Evolutionary conservation across 2,797 vertebrate genomes (phyloP), one percentile per base, ranked within the genome.

Genomic region (Varecia variegata): DNA sequence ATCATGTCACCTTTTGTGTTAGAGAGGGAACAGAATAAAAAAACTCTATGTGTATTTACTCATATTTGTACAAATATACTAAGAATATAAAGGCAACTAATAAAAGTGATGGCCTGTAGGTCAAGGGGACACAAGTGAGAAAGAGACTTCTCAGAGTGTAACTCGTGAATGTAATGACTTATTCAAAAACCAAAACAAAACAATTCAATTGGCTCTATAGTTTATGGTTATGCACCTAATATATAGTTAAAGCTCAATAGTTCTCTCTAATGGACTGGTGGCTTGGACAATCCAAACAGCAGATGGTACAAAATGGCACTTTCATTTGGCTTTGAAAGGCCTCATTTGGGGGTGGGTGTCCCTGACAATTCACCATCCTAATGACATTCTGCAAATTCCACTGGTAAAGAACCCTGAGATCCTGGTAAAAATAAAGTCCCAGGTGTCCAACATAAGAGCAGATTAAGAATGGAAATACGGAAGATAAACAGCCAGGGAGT

Each of bases 271-370:
- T 43, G 56, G 52, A 84, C n/a, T 15, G 38, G 12, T 54, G 30
- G 18, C 23, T 82, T 91, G 27, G 43, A 87, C 94, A 92, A 87
- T 58, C 30, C 38, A 79, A 96, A 92, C 3, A 92, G 14, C 18
- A 88, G 58, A 92, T 73, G 40, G 85, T 35, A 89, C n/a, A 90
- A 89, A 95, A 45, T 2, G 56, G 56, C 20, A 83, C 23, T 87
- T 80, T 74, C 83, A 30, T 93, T 88, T 96, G n/a, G 23, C 62
- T 68, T 77, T 94, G 62, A 62, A 83, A 68, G 40, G 2, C 21
- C 65, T 62, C 8, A 45, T 35, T 50, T 90, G 21, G 15, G 52
- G 7, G 60, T 43, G 50, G 40, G 12, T 27, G 14, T 58, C 43
- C 6, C 13, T 21, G 83, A 91, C 30, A 68, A 68, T 73, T 92